phyloP scores from a whole-genome alignment of 2,113 vertebrate genomes.

The Poecile atricapillus region DNA sequence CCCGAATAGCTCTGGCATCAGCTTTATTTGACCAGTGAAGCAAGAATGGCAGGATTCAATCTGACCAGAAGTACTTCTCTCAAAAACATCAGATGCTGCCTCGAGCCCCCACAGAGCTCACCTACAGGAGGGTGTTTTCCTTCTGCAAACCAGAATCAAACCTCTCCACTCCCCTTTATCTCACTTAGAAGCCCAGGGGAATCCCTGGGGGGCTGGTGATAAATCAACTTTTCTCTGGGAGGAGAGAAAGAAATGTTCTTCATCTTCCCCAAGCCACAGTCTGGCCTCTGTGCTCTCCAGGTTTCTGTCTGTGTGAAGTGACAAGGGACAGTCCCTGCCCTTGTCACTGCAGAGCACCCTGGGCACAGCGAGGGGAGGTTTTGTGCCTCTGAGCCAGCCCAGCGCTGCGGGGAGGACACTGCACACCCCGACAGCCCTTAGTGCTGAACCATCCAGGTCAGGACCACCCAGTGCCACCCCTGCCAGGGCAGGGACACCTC shows the following conservation, averaged over 20 bases:
- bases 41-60: neutral
- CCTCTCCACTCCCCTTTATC: neutral
- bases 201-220: neutral
- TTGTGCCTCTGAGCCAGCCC: neutral
- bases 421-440: no score
- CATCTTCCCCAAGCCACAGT: neutral
- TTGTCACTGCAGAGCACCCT: neutral
- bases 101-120: fast-evolving
- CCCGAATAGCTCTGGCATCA: neutral
- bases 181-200: neutral
- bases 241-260: neutral
- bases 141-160: neutral
- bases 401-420: no score
- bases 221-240: neutral
- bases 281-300: neutral
- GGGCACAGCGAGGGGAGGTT: neutral
- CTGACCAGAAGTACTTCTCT: neutral
- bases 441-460: neutral
- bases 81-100: neutral
- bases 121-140: neutral
- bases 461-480: neutral
- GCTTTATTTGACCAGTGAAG: neutral
- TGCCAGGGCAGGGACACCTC: neutral
- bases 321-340: neutral
- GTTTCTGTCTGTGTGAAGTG: neutral